Conservation (phyloP, 2,888 invertebrate genomes). For the Heliconius cydno region DNA sequence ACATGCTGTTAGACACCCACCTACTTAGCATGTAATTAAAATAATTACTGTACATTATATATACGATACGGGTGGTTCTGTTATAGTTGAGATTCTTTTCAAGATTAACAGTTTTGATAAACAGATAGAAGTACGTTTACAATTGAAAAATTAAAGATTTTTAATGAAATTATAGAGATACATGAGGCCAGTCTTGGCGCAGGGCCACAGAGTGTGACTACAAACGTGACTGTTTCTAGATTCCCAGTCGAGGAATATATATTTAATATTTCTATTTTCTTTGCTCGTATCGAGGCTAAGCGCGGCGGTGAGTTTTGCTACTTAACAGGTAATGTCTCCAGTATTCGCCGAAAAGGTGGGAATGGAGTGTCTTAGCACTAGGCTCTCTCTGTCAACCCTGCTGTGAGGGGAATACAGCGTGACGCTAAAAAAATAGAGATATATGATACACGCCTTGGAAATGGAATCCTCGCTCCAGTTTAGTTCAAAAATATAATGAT, state of each 20-base stretch:
- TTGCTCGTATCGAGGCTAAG: not conserved
- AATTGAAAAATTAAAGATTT: not conserved
- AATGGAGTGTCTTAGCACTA: not conserved
- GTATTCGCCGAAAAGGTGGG: not conserved
- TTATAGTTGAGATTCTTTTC: conserved; percentile 7
- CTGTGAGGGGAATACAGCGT: not conserved
- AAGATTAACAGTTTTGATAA: conserved; percentile 13
- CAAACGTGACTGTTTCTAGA: not conserved
- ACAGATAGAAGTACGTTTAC: not conserved
- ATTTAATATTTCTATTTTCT: not conserved
- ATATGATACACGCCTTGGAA: no score
- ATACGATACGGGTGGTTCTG: not conserved
- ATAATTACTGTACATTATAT: not conserved
- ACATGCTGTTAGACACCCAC: not conserved
- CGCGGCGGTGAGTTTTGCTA: not conserved
- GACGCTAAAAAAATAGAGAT: not conserved
- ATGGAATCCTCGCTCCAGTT: no score
- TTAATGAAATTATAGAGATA: not conserved
- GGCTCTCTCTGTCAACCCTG: not conserved
- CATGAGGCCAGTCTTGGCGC: not conserved
- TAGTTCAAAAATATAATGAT: no score
- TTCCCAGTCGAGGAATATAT: not conserved
- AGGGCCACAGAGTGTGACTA: not conserved
- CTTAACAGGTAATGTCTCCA: not conserved
- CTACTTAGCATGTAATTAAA: conserved; percentile 7